phyloP scores from a whole-genome alignment of 2,113 vertebrate species.

The Nipponia nippon region DNA sequence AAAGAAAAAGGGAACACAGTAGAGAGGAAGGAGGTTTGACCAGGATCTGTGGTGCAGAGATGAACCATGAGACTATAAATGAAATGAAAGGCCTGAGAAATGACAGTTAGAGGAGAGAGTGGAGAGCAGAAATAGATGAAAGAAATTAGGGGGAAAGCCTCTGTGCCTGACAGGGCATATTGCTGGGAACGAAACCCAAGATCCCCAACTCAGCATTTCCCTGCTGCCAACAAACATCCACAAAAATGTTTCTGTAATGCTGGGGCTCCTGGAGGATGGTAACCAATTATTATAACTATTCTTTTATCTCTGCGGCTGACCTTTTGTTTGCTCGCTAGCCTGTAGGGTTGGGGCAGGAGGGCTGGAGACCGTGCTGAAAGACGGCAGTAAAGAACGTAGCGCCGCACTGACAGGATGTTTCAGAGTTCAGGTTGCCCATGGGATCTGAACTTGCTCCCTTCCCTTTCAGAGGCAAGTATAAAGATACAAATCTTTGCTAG shows the following conservation, averaged over 20 bases:
- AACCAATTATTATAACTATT: neutral
- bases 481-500: constrained; percentile 6
- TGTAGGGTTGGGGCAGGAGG: neutral
- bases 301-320: constrained; percentile 1
- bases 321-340: neutral
- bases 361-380: neutral
- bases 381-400: neutral
- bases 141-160: neutral
- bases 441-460: constrained; percentile 36
- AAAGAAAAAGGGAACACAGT: neutral
- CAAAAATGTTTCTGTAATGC: neutral
- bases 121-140: neutral
- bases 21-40: neutral
- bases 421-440: constrained; percentile 24
- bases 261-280: neutral
- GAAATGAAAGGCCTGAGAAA: neutral
- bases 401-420: neutral
- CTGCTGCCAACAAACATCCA: constrained; percentile 4
- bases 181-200: constrained; percentile 16
- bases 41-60: neutral
- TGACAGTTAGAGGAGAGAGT: neutral
- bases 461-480: neutral
- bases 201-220: neutral
- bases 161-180: neutral
- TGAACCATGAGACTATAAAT: neutral